A percentile compares a stretch with the other conserved stretches of the same genome.
Conservation (phyloP, 2,797 vertebrate genomes). For the Gila robusta region DNA sequence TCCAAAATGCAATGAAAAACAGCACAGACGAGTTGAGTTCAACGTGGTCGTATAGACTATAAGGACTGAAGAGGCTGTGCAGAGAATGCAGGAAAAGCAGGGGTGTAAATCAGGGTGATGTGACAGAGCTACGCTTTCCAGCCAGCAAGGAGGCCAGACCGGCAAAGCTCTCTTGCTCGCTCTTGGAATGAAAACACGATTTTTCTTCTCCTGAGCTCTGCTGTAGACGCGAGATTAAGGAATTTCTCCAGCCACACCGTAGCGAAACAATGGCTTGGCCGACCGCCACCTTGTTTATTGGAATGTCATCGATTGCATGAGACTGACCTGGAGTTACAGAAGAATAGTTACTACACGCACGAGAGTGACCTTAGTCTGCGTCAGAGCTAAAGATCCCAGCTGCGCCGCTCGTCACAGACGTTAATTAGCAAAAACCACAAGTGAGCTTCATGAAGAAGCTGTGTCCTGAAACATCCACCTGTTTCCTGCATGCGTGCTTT, state of each 20-base stretch:
- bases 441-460: slow-evolving; percentile 48
- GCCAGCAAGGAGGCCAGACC: slow-evolving; percentile 47
- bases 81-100: slow-evolving; percentile 58
- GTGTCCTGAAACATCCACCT: slow-evolving; percentile 19
- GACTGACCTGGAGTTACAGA: slow-evolving; percentile 26
- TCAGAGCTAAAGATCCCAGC: slow-evolving; percentile 10
- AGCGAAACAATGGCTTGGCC: slow-evolving; percentile 23
- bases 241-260: slow-evolving; percentile 24
- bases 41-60: neutral
- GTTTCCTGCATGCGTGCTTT: neutral
- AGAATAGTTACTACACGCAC: slow-evolving; percentile 11
- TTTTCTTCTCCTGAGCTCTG: slow-evolving; percentile 19
- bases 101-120: slow-evolving; percentile 50
- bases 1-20: slow-evolving; percentile 5
- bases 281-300: slow-evolving; percentile 13
- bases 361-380: slow-evolving; percentile 12
- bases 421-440: slow-evolving; percentile 39
- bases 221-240: slow-evolving; percentile 27
- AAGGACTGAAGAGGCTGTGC: slow-evolving; percentile 36
- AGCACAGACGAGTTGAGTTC: neutral
- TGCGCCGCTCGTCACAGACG: neutral
- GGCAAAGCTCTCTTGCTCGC: slow-evolving; percentile 17
- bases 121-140: slow-evolving; percentile 26
- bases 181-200: slow-evolving; percentile 25
- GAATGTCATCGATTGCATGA: slow-evolving; percentile 7